Evolutionary conservation across 2,113 vertebrate genomes (phyloP).

Genomic region (Platysteira castanea): DNA sequence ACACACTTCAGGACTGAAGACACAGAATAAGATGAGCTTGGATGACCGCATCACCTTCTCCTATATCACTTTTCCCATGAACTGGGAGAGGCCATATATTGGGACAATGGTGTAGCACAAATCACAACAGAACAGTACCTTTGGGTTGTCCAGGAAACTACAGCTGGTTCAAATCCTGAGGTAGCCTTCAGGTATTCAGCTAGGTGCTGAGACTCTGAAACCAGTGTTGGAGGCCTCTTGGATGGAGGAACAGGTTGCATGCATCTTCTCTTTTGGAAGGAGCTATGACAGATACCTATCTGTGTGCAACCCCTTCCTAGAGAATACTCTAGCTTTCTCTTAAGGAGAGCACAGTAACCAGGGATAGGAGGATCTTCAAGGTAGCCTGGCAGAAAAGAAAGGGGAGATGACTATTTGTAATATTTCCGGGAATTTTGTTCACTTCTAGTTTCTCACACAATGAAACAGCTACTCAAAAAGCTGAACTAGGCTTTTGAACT

Average conservation of each 20-base stretch:
- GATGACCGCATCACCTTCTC: not conserved
- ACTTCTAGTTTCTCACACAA: not conserved
- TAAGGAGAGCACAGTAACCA: not conserved
- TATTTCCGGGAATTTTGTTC: not conserved
- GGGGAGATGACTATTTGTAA: not conserved
- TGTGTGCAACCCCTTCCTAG: not conserved
- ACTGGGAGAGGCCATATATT: not conserved
- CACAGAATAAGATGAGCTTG: not conserved
- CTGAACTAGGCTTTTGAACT: not conserved
- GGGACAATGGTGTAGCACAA: not conserved
- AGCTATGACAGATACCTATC: not conserved
- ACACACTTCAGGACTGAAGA: not conserved
- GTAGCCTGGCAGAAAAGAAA: not conserved
- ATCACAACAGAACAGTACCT: fast-evolving
- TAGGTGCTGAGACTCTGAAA: not conserved
- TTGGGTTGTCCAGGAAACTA: not conserved
- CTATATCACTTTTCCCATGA: not conserved
- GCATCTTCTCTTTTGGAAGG: not conserved
- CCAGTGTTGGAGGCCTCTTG: not conserved
- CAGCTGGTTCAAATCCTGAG: not conserved
- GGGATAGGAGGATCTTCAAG: not conserved
- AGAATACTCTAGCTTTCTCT: not conserved
- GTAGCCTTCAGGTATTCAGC: not conserved
- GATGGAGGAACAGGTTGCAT: not conserved
- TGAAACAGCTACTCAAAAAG: not conserved